Conservation (phyloP, 2,888 invertebrate genomes). For the Caenorhabditis angaria region DNA sequence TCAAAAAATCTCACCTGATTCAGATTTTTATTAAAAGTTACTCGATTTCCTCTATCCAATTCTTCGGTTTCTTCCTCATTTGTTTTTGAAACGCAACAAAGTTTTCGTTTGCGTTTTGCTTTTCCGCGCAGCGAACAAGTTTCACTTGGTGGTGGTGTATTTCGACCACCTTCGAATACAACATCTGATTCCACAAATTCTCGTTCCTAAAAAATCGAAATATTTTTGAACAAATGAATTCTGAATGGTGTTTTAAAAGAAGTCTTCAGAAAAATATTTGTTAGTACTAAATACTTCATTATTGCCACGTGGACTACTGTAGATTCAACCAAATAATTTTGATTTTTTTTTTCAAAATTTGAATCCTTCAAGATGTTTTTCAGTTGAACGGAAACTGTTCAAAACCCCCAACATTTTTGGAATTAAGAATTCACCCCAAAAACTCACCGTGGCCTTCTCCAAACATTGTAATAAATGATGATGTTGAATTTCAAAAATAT, state of each 20-base stretch:
- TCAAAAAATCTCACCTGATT: constrained; percentile 55
- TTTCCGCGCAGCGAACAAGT: constrained; percentile 36
- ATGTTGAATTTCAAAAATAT: constrained; percentile 98
- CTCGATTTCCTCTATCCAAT: constrained; percentile 42
- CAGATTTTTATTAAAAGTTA: constrained; percentile 55
- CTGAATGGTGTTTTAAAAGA: too few relatives aligned
- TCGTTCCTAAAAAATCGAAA: constrained; percentile 54
- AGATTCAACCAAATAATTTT: not conserved
- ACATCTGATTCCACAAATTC: constrained; percentile 67
- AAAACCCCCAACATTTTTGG: too few relatives aligned
- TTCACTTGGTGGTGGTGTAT: constrained; percentile 62
- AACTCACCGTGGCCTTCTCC: constrained; percentile 85
- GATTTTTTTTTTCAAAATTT: too few relatives aligned
- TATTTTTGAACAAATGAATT: not conserved
- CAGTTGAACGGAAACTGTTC: too few relatives aligned
- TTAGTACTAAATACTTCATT: too few relatives aligned
- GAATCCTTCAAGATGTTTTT: too few relatives aligned
- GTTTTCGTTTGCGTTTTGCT: constrained; percentile 33
- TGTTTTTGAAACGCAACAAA: constrained; percentile 47
- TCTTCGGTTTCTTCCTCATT: constrained; percentile 53
- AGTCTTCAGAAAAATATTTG: too few relatives aligned
- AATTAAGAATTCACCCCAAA: too few relatives aligned
- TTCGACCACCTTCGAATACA: constrained; percentile 62
- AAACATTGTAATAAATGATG: constrained; percentile 95
- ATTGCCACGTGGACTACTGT: not conserved